phyloP scores from a whole-genome alignment of 2,113 vertebrate genomes.

The Regulus satrapa region DNA sequence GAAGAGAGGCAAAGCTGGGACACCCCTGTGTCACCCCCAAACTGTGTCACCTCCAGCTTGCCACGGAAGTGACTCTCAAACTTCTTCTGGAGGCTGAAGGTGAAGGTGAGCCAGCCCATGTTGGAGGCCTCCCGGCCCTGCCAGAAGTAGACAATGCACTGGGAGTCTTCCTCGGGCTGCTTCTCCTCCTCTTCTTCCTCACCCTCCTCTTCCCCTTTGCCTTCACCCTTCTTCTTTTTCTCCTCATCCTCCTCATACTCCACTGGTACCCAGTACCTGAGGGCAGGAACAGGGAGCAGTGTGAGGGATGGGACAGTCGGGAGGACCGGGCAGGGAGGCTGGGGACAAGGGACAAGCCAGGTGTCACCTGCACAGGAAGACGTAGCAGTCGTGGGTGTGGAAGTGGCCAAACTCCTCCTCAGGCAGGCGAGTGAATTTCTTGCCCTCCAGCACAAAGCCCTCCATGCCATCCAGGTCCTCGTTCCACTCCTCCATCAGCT shows the following conservation, averaged over 20 bases:
- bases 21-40: neutral
- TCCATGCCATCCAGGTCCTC: constrained; percentile 98
- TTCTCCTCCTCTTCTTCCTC: constrained; percentile 83
- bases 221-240: constrained; percentile 32
- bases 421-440: constrained; percentile 93
- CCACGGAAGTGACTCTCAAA: constrained; percentile 96
- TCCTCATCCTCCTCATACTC: constrained; percentile 89
- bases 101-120: constrained; percentile 99
- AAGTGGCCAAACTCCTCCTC: constrained; percentile 98
- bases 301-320: neutral
- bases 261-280: constrained; percentile 94
- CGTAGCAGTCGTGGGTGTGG: constrained; percentile 94
- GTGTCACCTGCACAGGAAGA: constrained; percentile 93
- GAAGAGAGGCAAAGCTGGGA: neutral
- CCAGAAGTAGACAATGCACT: constrained; percentile 99
- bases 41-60: constrained; percentile 83
- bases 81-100: constrained; percentile 98
- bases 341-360: accelerated
- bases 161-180: constrained; percentile 94
- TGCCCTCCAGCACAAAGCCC: constrained; percentile 94
- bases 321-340: neutral
- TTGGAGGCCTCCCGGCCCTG: constrained; percentile 96
- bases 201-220: constrained; percentile 52
- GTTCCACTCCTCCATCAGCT: constrained; percentile 97
- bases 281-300: neutral